Evolutionary conservation across 2,888 invertebrate species (phyloP), one percentile per base, ranked within the genome.

Genomic region (Colletes collaris): DNA sequence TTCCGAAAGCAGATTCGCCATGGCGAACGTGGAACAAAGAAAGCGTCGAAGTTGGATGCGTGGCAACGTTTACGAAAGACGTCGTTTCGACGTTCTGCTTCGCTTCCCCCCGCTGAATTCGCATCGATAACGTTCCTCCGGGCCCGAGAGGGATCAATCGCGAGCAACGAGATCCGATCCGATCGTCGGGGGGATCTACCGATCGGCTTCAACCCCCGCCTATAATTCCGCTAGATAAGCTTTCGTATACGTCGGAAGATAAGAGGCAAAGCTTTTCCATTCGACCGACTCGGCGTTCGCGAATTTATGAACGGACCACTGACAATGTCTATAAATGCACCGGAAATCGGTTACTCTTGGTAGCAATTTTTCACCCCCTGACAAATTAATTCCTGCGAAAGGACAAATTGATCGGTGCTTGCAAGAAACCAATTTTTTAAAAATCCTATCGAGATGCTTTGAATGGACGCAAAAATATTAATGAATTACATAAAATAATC

Each of bases 251-350:
- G 62, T 40, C 56, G 71, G 52, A 46, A 72, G 63, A 84, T 82
- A 64, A 75, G 72, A 19, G 74, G 69, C 60, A 62, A 64, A 70
- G 72, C 60, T 67, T 72, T 75, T 73, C 78, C 77, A 63, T 66
- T 13, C 81, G 70, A 70, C 69, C 71, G 69, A 76, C 60, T 76
- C 78, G 58, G 64, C 76, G 68, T 76, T 71, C 62, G 60, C 68
- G 79, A 81, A 87, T 86, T 87, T 86, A 86, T 79, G 75, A 73
- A 60, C 44, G 63, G 53, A 16, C 49, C 56, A 70, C 70, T 44
- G 62, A 35, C 49, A 46, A 13, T 56, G 62, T 71, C 7, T 0
- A 11, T 52, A 44, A 40, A 40, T 7, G 6, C 40, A 40, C 7
- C 4, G 40, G 7, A 40, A 4, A 0, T 7, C 40, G 4, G 40